Evolutionary conservation across 2,888 invertebrate genomes (phyloP).

Genomic region (Apodemia zela): DNA sequence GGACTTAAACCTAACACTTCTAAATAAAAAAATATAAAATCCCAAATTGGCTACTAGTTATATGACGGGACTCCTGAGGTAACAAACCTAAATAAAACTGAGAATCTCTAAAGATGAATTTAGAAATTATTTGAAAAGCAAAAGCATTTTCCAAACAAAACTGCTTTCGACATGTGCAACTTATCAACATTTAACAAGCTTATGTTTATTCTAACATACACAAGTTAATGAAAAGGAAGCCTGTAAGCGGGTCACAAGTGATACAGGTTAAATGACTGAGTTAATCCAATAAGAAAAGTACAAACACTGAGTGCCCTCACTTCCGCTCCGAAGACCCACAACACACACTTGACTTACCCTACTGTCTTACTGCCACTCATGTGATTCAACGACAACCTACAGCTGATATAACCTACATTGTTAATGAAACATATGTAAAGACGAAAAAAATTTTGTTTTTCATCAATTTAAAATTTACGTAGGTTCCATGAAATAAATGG

Average conservation of each 20-base stretch:
- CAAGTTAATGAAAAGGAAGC: constrained; percentile 49
- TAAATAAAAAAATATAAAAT: too few species aligned
- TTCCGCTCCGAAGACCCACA: constrained; percentile 74
- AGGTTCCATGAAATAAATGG: too few species aligned
- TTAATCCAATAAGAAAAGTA: constrained; percentile 77
- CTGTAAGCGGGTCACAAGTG: constrained; percentile 73
- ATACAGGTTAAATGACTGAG: constrained; percentile 71
- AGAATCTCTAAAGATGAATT: too few species aligned
- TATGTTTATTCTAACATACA: constrained; percentile 27
- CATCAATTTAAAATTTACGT: neutral
- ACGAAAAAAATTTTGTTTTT: neutral
- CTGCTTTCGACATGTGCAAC: neutral
- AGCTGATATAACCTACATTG: constrained; percentile 31
- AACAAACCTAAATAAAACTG: too few species aligned
- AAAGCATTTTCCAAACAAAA: neutral
- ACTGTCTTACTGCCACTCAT: constrained; percentile 70
- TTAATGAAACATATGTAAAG: constrained; percentile 11
- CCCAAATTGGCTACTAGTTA: too few species aligned
- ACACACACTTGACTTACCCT: constrained; percentile 62
- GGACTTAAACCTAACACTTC: too few species aligned
- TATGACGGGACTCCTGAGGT: too few species aligned
- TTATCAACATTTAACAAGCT: constrained; percentile 2
- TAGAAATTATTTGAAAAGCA: neutral
- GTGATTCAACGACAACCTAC: constrained; percentile 43
- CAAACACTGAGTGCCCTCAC: constrained; percentile 73